Conservation (phyloP, 1,140 invertebrate species). For the Rhopalosiphum maidis region DNA sequence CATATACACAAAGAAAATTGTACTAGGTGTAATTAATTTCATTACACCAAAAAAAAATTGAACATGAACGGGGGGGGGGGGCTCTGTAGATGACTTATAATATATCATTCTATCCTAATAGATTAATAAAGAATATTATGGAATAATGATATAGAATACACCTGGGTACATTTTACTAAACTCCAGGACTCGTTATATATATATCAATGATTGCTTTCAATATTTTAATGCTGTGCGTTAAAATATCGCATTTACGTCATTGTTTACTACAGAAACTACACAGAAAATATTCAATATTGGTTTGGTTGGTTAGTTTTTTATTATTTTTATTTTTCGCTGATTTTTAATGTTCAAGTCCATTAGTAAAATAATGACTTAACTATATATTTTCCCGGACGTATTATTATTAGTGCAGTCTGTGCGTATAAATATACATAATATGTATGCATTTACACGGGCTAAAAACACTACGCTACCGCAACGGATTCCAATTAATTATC, state of each 20-base stretch:
- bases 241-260: not conserved
- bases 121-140: too few species aligned
- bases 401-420: not conserved
- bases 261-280: not conserved
- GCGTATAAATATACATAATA: constrained; percentile 15
- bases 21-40: too few species aligned
- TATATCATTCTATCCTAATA: too few species aligned
- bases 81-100: too few species aligned
- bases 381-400: constrained; percentile 3
- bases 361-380: constrained; percentile 2
- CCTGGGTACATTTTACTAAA: not conserved
- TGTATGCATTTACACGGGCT: not conserved
- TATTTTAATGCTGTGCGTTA: not conserved
- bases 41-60: too few species aligned
- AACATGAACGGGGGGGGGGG: too few species aligned
- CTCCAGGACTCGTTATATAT: not conserved
- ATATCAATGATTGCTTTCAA: not conserved
- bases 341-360: not conserved
- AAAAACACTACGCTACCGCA: not conserved
- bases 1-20: too few species aligned
- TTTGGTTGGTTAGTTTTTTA: not conserved
- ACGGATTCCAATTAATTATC: constrained; percentile 27
- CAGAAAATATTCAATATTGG: not conserved
- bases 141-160: not conserved
- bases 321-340: not conserved